Base-by-base conservation (phyloP, 2,797 vertebrate genomes). In the Natrix natrix region DNA sequence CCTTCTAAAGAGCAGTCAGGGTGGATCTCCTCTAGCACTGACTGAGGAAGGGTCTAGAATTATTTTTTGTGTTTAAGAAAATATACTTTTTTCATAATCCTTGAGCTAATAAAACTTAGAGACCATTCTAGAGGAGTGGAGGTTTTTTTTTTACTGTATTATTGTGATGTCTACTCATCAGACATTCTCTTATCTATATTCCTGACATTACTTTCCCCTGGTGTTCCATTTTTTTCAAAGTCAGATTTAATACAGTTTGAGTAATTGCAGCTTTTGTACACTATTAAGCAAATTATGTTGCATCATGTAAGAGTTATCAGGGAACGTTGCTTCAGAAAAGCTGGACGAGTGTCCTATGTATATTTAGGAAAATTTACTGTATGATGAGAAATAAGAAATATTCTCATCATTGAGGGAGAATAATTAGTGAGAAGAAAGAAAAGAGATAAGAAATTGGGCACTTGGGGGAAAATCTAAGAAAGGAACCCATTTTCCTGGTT, bases 11-110 rank as follows among this genome's bases (percentile, higher is more conserved):
- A 52, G 48, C 48, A 52, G 48, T 7, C 48, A 52, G 48, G 48
- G 5, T 48, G 4, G 6, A 52, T 52, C 48, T 52, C 6, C 48
- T 52, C 48, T 52, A 52, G 48, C 5, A 52, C 48, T 52, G 48
- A 52, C 48, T n/a, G 63, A 69, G 2, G 28, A 69, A n/a, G 63
- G 63, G 26, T 13, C 22, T 28, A 94, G 89, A 61, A 89, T 86
- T 60, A 83, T 90, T 52, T 89, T 69, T 90, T 86, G 88, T 94
- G 93, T 95, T 95, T 93, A 91, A 93, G 91, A 90, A 92, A 92
- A 94, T 94, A 96, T 78, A 91, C 22, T 43, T 48, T 22, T 92
- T 92, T 92, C 32, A 61, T 52, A 48, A 56, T 63, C 56, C 57
- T 89, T 83, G 13, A 54, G 26, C n/a, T 86, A 86, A 92, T 89